phyloP scores from a whole-genome alignment of 2,888 invertebrate species.

The Pristionchus exspectatus region DNA sequence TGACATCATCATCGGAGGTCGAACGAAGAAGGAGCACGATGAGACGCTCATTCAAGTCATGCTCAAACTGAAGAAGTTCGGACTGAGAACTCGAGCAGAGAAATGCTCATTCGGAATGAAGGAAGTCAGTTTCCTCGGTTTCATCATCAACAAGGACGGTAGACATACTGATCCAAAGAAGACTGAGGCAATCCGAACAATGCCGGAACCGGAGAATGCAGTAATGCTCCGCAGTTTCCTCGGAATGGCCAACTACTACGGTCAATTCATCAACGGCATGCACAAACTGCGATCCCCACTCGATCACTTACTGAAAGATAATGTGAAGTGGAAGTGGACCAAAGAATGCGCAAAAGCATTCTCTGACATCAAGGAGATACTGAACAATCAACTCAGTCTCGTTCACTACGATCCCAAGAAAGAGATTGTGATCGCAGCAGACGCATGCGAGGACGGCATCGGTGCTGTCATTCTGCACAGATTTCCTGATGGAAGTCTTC shows the following conservation, averaged over 20 bases:
- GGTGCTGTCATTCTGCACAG: background rate
- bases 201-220: background rate
- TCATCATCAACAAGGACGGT: too few relatives aligned
- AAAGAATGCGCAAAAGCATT: too few relatives aligned
- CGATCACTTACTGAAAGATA: too few relatives aligned
- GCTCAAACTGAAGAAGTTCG: conserved; percentile 53
- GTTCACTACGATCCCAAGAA: conserved; percentile 36
- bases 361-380: too few relatives aligned
- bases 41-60: conserved; percentile 53
- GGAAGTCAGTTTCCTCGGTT: conserved; percentile 44
- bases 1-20: conserved; percentile 27
- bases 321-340: too few relatives aligned
- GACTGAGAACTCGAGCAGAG: background rate
- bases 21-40: conserved; percentile 55
- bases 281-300: background rate
- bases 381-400: too few relatives aligned
- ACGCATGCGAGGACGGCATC: conserved; percentile 41
- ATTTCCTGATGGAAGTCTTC: conserved; percentile 55
- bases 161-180: too few relatives aligned
- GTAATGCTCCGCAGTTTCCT: conserved; percentile 56
- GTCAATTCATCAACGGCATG: conserved; percentile 16
- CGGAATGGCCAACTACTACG: conserved; percentile 50
- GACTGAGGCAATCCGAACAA: too few relatives aligned
- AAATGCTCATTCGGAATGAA: conserved; percentile 57
- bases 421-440: conserved; percentile 46